Percentiles rank a stretch among this genome's conserved stretches.
phyloP scores from a whole-genome alignment of 2,797 vertebrate genomes.

The Chrosomus eos region DNA sequence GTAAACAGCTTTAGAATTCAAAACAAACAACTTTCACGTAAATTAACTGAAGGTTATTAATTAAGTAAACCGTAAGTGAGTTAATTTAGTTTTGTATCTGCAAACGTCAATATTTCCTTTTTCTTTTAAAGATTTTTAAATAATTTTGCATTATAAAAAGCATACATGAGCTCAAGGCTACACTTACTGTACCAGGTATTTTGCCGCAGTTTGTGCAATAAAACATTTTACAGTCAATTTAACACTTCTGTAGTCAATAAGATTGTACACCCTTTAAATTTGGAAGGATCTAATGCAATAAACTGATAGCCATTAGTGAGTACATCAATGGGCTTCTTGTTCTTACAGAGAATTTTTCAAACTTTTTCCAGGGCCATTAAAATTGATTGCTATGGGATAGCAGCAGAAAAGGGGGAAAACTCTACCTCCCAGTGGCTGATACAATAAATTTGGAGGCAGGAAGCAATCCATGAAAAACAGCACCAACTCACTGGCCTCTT shows the following conservation, averaged over 20 bases:
- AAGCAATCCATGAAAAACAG: neutral
- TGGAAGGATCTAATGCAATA: neutral
- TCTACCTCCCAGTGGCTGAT: constrained; percentile 9
- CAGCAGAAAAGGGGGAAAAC: constrained; percentile 3
- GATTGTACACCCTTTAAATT: neutral
- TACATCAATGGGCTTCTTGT: neutral
- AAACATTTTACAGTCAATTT: neutral
- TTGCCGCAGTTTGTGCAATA: neutral
- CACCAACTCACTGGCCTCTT: neutral
- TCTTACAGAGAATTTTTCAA: constrained; percentile 4
- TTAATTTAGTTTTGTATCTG: too few species aligned
- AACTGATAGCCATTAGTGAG: neutral
- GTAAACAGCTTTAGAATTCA: neutral
- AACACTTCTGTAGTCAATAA: neutral
- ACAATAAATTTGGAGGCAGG: neutral
- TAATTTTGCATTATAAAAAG: neutral
- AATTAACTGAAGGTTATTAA: neutral
- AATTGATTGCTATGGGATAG: constrained; percentile 15
- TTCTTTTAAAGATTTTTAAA: neutral
- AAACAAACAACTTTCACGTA: neutral
- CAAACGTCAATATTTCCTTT: neutral
- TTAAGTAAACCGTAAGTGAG: neutral
- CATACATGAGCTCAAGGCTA: neutral
- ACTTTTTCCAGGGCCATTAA: neutral
- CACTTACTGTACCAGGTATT: neutral